Percentiles rank a stretch among this genome's conserved stretches.
These are phyloP conservation scores for Anguilla obscura DNA, from an alignment of 2,797 vertebrate genomes.

Conservation along the genomic window DNA sequence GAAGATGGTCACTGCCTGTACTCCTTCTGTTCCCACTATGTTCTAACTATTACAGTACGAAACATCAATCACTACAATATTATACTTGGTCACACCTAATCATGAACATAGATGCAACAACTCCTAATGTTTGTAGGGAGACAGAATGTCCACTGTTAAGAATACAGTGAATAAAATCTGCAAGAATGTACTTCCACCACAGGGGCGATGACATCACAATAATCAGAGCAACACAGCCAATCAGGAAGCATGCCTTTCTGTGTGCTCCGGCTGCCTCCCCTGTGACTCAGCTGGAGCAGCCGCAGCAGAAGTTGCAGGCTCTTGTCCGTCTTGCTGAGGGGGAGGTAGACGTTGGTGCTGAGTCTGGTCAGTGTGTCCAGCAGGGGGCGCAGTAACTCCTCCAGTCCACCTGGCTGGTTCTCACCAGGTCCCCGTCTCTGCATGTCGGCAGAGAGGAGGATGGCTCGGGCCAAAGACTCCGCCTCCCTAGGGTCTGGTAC, in stretches of 20 bases:
- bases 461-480: slow-evolving; percentile 76
- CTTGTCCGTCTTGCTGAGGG: slow-evolving; percentile 84
- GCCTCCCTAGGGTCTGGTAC: slow-evolving; percentile 81
- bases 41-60: neutral
- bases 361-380: slow-evolving; percentile 83
- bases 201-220: neutral
- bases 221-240: neutral
- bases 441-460: slow-evolving; percentile 84
- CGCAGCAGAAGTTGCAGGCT: slow-evolving; percentile 85
- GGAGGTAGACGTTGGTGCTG: slow-evolving; percentile 85
- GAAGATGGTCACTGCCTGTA: neutral
- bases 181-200: too few species aligned
- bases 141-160: neutral
- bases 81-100: neutral
- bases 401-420: slow-evolving; percentile 62
- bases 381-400: slow-evolving; percentile 80
- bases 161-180: neutral
- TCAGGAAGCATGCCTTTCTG: slow-evolving; percentile 52
- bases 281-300: slow-evolving; percentile 72
- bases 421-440: slow-evolving; percentile 61
- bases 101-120: neutral
- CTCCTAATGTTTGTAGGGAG: neutral
- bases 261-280: slow-evolving; percentile 4
- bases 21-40: neutral
- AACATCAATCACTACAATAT: neutral